Evolutionary conservation across 1,140 invertebrate genomes (phyloP).

Genomic region (Meteorus sp.): DNA sequence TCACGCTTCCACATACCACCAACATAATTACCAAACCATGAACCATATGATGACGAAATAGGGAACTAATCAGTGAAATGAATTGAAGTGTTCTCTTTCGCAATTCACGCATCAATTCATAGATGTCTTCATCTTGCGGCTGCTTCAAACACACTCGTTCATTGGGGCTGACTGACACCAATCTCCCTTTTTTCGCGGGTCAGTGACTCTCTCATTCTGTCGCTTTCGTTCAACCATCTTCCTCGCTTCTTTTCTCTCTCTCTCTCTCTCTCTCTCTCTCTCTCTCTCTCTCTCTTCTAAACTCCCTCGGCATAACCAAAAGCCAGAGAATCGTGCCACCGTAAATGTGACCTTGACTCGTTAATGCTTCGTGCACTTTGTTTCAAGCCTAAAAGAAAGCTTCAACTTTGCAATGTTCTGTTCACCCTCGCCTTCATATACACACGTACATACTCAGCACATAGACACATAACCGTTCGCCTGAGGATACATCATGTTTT

Average conservation of each 20-base stretch:
- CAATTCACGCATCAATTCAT: constrained; percentile 10
- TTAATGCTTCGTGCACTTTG: not conserved
- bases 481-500: too few species aligned
- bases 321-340: not conserved
- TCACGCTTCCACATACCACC: too few species aligned
- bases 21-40: too few species aligned
- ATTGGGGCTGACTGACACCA: constrained; percentile 24
- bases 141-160: too few species aligned
- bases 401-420: too few species aligned
- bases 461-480: too few species aligned
- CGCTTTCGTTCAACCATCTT: not conserved
- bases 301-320: not conserved
- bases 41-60: not conserved
- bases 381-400: not conserved
- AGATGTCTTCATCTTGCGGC: constrained; percentile 5
- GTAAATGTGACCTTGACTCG: constrained; percentile 18
- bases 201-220: constrained; percentile 5
- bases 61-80: too few species aligned
- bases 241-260: not conserved
- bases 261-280: not conserved
- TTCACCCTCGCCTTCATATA: too few species aligned
- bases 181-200: constrained; percentile 11
- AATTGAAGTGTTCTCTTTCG: too few species aligned
- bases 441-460: too few species aligned
- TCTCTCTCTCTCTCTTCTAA: not conserved